phyloP scores from a whole-genome alignment of 1,140 invertebrate species.

The Rhizoglyphus robini region DNA sequence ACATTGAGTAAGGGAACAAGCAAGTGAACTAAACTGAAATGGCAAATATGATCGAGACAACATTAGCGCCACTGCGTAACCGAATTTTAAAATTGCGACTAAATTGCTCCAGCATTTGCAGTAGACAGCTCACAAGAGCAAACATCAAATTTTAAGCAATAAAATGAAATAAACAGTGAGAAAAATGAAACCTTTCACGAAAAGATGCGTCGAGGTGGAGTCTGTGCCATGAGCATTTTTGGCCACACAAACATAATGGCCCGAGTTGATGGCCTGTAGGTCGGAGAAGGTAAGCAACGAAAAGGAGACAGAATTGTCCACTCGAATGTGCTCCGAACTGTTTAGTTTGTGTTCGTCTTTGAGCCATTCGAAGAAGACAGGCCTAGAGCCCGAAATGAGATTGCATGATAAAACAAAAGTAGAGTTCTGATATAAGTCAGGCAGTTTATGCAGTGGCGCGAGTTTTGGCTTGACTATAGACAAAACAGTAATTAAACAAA shows the following conservation, averaged over 20 bases:
- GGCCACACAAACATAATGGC: constrained; percentile 21
- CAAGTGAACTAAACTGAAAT: too few relatives aligned
- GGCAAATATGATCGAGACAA: too few relatives aligned
- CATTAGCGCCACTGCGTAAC: background rate
- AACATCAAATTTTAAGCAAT: too few relatives aligned
- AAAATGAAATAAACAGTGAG: background rate
- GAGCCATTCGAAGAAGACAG: background rate
- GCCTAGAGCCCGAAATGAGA: background rate
- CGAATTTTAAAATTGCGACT: background rate
- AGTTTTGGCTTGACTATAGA: constrained; percentile 9
- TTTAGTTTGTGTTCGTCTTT: constrained; percentile 5
- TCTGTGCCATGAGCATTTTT: constrained; percentile 20
- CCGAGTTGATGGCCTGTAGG: constrained; percentile 14
- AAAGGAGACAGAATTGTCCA: background rate
- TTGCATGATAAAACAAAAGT: background rate
- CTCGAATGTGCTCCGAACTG: background rate
- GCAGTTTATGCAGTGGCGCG: background rate
- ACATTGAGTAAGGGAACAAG: too few relatives aligned
- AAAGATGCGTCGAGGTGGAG: background rate
- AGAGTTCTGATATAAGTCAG: background rate
- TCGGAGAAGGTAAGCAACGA: background rate
- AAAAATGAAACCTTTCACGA: constrained; percentile 9
- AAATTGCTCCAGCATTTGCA: too few relatives aligned
- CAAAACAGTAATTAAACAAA: too few relatives aligned
- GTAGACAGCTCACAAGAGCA: too few relatives aligned